Evolutionary conservation across 2,113 vertebrate genomes (phyloP), one percentile per base, ranked within the genome.

Genomic region (Argyrosomus japonicus): DNA sequence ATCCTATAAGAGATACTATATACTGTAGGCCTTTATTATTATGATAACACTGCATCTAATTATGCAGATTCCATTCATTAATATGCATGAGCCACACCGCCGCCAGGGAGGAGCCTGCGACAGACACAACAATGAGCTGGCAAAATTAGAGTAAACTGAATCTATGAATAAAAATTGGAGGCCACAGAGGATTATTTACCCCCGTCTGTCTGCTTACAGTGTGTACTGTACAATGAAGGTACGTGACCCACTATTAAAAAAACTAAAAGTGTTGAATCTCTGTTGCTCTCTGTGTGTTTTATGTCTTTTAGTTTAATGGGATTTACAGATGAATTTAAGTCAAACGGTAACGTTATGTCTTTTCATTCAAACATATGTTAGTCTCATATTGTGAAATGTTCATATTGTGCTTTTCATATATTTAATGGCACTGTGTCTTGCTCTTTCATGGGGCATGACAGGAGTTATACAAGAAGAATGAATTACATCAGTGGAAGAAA

Each of bases 71-170:
- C 0, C 0, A 1, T 0, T 4, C 68, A 90, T 94, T 92, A 87
- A 94, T 94, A 94, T 94, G 80, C 68, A 94, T 94, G 92, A 93
- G 79, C 51, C 53, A 68, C 45, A 45, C 60, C 13, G 89, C 92
- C 89, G 83, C 89, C 89, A 80, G 91, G 93, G 91, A 90, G 91
- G 92, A 85, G 91, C 83, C 87, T 91, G 84, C 85, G 75, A 83
- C 92, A 94, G 92, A 93, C 93, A 93, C 91, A 93, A 93, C 93
- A 94, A 92, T 94, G 92, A 94, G 83, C 75, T 65, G 79, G 90
- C 93, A 93, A 91, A 93, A 92, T 90, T 75, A 82, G 83, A 84
- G 81, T 82, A 86, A 90, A 87, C 86, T 79, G 90, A 92, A 92
- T 89, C 74, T 76, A 93, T 94, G 93, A 94, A 94, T 94, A 90